These are phyloP conservation scores for Argyresthia goedartella DNA, from an alignment of 2,888 invertebrate genomes.

Conservation along the genomic window DNA sequence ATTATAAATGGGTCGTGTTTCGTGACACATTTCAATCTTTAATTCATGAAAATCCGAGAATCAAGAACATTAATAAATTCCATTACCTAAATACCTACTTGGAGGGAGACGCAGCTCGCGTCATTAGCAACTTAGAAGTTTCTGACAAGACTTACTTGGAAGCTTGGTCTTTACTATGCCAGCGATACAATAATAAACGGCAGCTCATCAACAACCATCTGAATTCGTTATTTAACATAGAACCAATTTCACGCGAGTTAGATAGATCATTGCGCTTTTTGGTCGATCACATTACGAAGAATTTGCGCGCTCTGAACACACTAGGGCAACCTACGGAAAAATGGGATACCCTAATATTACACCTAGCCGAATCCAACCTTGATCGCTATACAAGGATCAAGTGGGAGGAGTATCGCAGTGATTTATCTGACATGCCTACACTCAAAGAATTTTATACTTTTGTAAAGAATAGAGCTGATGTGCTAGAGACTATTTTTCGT, in stretches of 20 bases:
- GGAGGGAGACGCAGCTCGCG: conserved; percentile 14
- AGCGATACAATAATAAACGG: conserved; percentile 10
- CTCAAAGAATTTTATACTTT: background rate
- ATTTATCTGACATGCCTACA: background rate
- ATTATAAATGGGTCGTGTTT: conserved; percentile 17
- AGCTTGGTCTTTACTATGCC: conserved; percentile 17
- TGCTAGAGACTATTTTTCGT: no score
- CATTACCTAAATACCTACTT: conserved; percentile 17
- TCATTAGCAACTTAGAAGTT: conserved; percentile 16
- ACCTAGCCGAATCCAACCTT: conserved; percentile 12
- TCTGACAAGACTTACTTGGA: conserved; percentile 12
- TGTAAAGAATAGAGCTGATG: background rate
- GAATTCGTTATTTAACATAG: conserved; percentile 8
- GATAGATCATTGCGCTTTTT: conserved; percentile 5
- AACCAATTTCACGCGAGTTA: conserved; percentile 4
- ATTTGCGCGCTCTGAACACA: conserved; percentile 17
- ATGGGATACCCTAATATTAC: conserved; percentile 16
- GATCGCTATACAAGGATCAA: conserved; percentile 11
- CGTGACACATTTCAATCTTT: conserved; percentile 12
- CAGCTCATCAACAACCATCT: conserved; percentile 2
- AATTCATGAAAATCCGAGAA: conserved; percentile 13
- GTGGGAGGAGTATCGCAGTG: conserved; percentile 14
- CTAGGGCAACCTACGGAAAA: conserved; percentile 14
- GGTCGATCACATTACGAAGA: conserved; percentile 13
- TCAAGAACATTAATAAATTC: conserved; percentile 15